phyloP scores from a whole-genome alignment of 2,113 vertebrate genomes.

The Onychostruthus taczanowskii region DNA sequence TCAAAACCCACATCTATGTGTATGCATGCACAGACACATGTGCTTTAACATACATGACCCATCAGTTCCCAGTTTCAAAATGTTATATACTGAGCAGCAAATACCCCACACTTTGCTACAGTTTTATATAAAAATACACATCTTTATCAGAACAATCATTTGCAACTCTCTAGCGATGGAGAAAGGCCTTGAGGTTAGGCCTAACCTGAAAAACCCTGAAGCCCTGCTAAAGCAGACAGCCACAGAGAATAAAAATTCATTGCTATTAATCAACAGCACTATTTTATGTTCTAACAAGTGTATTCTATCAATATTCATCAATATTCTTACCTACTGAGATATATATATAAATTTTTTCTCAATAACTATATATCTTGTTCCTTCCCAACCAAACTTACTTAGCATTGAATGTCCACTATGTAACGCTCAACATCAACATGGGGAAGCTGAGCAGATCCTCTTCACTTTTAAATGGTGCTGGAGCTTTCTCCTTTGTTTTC shows the following conservation, averaged over 20 bases:
- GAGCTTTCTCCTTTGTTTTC: background rate
- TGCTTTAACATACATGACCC: background rate
- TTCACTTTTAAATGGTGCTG: background rate
- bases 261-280: background rate
- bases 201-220: background rate
- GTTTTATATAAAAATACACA: background rate
- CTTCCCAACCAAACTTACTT: background rate
- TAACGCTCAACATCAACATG: background rate
- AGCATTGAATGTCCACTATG: accelerated
- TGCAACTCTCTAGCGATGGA: background rate
- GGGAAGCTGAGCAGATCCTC: background rate
- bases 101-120: background rate
- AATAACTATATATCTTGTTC: background rate
- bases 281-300: background rate
- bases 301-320: background rate
- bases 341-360: background rate
- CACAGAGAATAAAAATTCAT: background rate
- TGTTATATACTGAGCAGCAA: background rate
- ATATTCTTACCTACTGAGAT: background rate
- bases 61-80: background rate
- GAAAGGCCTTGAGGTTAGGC: background rate
- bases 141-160: background rate
- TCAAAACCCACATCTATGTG: accelerated
- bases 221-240: background rate
- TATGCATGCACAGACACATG: background rate